Evolutionary conservation across 1,140 invertebrate species (phyloP).

Genomic region (Lepidurus couesii): DNA sequence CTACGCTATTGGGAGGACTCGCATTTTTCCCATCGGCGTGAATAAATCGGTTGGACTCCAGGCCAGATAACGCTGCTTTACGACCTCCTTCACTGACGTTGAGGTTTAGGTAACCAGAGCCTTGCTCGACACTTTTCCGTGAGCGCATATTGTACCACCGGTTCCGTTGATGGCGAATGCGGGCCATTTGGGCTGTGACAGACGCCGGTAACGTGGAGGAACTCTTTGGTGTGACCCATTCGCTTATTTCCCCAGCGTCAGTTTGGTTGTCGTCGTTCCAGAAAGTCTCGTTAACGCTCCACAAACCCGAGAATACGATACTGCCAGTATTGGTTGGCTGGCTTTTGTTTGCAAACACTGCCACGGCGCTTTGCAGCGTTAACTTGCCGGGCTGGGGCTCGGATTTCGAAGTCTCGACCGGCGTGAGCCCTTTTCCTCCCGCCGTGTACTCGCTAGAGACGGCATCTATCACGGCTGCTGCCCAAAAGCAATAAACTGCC

Average conservation of each 20-base stretch:
- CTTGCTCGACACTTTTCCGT: not conserved
- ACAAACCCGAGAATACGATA: not conserved
- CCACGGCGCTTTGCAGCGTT: not conserved
- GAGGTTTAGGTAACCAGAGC: not conserved
- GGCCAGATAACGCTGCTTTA: not conserved
- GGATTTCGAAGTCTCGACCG: not conserved
- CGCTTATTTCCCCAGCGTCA: slow-evolving; percentile 17
- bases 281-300: slow-evolving; percentile 6
- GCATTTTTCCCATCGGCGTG: not conserved
- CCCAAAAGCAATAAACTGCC: slow-evolving; percentile 21
- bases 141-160: not conserved
- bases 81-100: not conserved
- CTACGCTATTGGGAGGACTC: not conserved
- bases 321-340: not conserved
- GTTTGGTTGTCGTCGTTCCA: not conserved
- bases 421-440: not conserved
- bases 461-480: not conserved
- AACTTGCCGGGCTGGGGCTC: not conserved
- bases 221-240: not conserved
- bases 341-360: slow-evolving; percentile 1
- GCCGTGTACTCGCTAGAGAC: not conserved
- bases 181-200: not conserved
- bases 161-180: not conserved
- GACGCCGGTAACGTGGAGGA: not conserved
- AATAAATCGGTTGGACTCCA: not conserved